These are phyloP conservation scores for Brenthis ino DNA, from an alignment of 2,888 invertebrate species.

Conservation along the genomic window DNA sequence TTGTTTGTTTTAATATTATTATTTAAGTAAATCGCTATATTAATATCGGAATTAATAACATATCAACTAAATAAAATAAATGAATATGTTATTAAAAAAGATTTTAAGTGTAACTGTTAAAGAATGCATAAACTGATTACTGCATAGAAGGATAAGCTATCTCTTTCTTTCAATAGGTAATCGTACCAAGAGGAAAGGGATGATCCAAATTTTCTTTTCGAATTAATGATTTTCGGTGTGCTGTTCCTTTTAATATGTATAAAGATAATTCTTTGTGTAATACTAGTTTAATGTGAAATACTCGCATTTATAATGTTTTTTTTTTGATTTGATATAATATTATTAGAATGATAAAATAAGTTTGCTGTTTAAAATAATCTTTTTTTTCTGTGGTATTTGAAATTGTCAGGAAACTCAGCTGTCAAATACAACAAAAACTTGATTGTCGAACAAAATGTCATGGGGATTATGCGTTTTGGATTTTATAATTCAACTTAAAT, in stretches of 20 bases:
- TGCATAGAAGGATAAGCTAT: background rate
- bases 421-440: conserved; percentile 10
- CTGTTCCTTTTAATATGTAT: too few species aligned
- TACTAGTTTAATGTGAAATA: too few species aligned
- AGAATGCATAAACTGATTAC: background rate
- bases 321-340: too few species aligned
- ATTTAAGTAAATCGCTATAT: background rate
- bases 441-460: conserved; percentile 14
- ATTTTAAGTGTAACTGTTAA: too few species aligned
- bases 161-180: conserved; percentile 8
- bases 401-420: conserved; percentile 2
- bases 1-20: background rate
- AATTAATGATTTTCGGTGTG: background rate
- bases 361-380: background rate
- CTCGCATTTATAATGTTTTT: too few species aligned
- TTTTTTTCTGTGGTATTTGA: conserved; percentile 10
- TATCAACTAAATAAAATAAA: too few species aligned
- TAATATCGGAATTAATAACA: background rate
- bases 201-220: background rate
- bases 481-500: background rate
- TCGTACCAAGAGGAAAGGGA: conserved; percentile 5
- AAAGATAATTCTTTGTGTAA: too few species aligned
- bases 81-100: too few species aligned
- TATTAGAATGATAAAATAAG: background rate
- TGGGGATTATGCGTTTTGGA: conserved; percentile 1